phyloP scores from a whole-genome alignment of 2,888 invertebrate genomes.

The Tyria jacobaeae region DNA sequence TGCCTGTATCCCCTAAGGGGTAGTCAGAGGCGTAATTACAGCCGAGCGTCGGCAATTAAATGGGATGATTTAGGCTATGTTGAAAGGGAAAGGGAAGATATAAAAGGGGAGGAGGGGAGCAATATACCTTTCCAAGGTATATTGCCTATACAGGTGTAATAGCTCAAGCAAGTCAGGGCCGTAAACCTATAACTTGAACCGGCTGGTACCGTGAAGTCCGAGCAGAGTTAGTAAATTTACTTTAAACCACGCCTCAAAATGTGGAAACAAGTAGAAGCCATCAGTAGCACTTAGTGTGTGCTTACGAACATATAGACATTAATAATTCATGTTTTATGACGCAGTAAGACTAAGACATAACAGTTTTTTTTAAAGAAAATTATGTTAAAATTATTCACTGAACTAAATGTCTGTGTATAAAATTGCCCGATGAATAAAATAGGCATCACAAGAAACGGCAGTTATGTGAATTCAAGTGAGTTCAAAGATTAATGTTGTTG shows the following conservation, averaged over 20 bases:
- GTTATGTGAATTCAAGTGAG: not conserved
- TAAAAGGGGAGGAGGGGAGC: too few relatives aligned
- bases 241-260: constrained; percentile 52
- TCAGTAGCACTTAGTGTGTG: constrained; percentile 73
- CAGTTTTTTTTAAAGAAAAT: not conserved
- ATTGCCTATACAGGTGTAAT: too few relatives aligned
- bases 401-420: not conserved
- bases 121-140: too few relatives aligned
- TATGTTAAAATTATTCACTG: not conserved
- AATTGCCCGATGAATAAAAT: not conserved
- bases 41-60: too few relatives aligned
- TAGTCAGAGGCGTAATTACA: too few relatives aligned
- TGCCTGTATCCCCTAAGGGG: too few relatives aligned
- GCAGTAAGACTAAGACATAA: not conserved
- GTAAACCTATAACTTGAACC: too few relatives aligned
- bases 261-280: constrained; percentile 60
- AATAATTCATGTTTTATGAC: constrained; percentile 61
- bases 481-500: not conserved
- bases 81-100: too few relatives aligned
- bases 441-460: not conserved
- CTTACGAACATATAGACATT: constrained; percentile 57
- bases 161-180: too few relatives aligned
- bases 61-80: too few relatives aligned
- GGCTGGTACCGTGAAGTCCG: too few relatives aligned
- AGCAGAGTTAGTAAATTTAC: not conserved